Evolutionary conservation across 2,113 vertebrate species (phyloP).

Genomic region (Desmodus rotundus): DNA sequence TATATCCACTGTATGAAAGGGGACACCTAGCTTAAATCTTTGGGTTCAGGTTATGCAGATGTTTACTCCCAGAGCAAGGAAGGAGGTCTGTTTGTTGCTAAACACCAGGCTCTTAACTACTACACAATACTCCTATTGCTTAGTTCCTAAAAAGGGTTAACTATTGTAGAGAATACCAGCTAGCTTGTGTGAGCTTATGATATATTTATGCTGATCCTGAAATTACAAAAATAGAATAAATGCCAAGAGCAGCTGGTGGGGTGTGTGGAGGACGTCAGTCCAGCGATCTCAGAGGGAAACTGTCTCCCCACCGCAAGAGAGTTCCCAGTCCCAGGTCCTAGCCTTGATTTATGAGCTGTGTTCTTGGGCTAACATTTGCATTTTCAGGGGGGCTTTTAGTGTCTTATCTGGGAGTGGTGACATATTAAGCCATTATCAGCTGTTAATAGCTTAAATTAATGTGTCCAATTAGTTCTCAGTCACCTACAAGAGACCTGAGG

Average conservation of each 20-base stretch:
- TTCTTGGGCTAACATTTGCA: slow-evolving; percentile 24
- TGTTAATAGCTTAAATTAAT: slow-evolving; percentile 62
- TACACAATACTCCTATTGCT: neutral
- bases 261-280: neutral
- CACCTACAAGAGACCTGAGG: neutral
- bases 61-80: neutral
- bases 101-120: neutral
- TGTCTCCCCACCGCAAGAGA: neutral
- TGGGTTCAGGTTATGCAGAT: neutral
- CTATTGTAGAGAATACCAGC: neutral
- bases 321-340: neutral
- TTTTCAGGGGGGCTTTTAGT: neutral
- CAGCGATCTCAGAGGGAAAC: neutral
- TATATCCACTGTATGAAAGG: neutral
- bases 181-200: neutral
- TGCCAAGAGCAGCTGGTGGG: neutral
- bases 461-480: slow-evolving; percentile 39
- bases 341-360: slow-evolving; percentile 48
- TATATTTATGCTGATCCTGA: neutral
- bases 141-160: neutral
- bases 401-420: slow-evolving; percentile 50
- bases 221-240: slow-evolving; percentile 13
- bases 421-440: slow-evolving; percentile 56
- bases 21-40: neutral
- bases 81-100: neutral